Evolutionary conservation across 2,113 vertebrate genomes (phyloP).

Genomic region (Symphodus melops): DNA sequence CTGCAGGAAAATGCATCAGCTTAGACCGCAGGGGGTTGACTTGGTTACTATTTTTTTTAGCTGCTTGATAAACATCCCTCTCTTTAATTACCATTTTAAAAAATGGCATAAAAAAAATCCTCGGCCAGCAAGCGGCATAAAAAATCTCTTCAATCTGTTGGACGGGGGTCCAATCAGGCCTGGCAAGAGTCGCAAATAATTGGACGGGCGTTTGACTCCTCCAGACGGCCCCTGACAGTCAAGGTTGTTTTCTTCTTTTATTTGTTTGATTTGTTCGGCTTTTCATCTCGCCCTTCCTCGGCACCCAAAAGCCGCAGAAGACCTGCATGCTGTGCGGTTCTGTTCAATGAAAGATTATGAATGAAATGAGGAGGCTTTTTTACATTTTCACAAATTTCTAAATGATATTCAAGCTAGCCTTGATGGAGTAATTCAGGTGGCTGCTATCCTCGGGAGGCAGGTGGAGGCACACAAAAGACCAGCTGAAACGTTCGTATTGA

Average conservation of each 20-base stretch:
- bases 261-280: constrained; percentile 19
- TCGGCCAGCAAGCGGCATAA: neutral
- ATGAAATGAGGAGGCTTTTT: neutral
- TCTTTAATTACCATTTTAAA: constrained; percentile 30
- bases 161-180: constrained; percentile 38
- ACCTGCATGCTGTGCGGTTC: neutral
- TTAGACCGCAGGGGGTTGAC: neutral
- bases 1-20: neutral
- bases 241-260: constrained; percentile 11
- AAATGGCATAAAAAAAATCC: constrained; percentile 6
- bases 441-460: neutral
- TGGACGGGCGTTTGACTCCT: constrained; percentile 40
- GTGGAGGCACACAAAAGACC: neutral
- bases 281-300: constrained; percentile 4
- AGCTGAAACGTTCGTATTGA: neutral
- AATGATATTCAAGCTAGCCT: neutral
- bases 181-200: constrained; percentile 33
- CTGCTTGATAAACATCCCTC: neutral
- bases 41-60: neutral
- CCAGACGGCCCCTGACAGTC: constrained; percentile 25
- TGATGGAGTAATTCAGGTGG: neutral
- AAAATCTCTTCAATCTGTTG: constrained; percentile 15
- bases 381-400: neutral
- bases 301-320: neutral
- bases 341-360: constrained; percentile 16